A percentile compares a stretch with the other conserved stretches of the same genome.
Conservation (phyloP, 2,113 vertebrate species). For the Zosterops pallidus region DNA sequence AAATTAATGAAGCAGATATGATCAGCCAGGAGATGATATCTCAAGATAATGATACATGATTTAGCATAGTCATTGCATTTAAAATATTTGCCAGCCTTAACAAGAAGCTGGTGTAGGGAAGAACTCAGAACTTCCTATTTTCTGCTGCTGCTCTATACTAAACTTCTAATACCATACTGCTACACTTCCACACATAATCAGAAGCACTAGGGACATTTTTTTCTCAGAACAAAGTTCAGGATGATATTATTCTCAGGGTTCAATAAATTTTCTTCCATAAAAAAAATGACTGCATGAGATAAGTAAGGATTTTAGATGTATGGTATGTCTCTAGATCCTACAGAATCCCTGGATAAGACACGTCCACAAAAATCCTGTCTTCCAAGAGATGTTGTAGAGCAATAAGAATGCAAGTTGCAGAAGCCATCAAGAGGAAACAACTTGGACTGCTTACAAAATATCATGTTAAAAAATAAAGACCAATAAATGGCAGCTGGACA, state of each 20-base stretch:
- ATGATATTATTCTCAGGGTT: not conserved
- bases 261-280: not conserved
- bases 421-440: not conserved
- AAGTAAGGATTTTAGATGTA: not conserved
- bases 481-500: not conserved
- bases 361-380: not conserved
- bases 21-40: not conserved
- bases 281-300: not conserved
- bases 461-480: not conserved
- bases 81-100: not conserved
- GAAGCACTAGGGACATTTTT: not conserved
- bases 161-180: not conserved
- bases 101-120: not conserved
- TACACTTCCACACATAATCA: not conserved
- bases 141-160: not conserved
- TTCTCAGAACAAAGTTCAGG: not conserved
- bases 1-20: not conserved
- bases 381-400: not conserved
- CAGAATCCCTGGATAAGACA: not conserved
- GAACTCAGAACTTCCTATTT: not conserved
- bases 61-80: not conserved
- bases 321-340: not conserved
- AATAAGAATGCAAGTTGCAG: not conserved
- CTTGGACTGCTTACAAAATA: not conserved
- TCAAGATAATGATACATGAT: not conserved